A percentile compares a stretch with the other conserved stretches of the same genome.
phyloP scores from a whole-genome alignment of 1,140 invertebrate genomes.

The Diabrotica virgifera region DNA sequence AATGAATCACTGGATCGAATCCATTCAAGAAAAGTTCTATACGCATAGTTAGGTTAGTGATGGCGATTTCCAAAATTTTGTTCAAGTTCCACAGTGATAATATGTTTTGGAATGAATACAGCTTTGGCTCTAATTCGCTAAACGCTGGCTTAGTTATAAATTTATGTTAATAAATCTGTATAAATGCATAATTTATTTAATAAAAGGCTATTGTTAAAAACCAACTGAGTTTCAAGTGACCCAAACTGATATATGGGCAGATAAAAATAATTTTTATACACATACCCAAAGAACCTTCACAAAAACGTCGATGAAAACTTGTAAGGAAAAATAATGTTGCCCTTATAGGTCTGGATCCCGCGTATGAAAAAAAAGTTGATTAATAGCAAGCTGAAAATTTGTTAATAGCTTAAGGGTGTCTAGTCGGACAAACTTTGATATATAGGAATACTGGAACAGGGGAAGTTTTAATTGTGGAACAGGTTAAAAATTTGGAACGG shows the following conservation, averaged over 20 bases:
- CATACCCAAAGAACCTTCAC: neutral
- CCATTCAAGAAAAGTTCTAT: conserved; percentile 18
- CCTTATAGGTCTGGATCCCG: no score
- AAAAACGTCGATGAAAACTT: no score
- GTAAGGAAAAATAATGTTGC: no score
- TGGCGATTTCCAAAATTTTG: conserved; percentile 29
- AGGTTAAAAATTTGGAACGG: no score
- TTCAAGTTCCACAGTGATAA: conserved; percentile 47
- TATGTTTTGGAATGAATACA: conserved; percentile 42
- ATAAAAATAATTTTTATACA: neutral
- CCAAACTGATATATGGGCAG: neutral
- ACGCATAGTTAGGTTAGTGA: conserved; percentile 22
- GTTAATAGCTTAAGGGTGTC: no score
- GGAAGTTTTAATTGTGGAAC: no score
- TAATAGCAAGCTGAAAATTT: no score
- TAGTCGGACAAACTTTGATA: no score
- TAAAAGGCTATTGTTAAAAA: conserved; percentile 41
- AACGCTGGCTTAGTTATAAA: conserved; percentile 35
- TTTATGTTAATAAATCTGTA: conserved; percentile 37
- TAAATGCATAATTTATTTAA: conserved; percentile 40
- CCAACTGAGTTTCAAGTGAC: conserved; percentile 33
- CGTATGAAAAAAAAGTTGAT: no score
- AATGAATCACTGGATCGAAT: conserved; percentile 28
- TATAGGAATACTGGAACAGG: no score
- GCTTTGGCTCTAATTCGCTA: conserved; percentile 42